A percentile compares a stretch with the other conserved stretches of the same genome.
Conservation (phyloP, 2,888 invertebrate species). For the Halictus quadricinctus region DNA sequence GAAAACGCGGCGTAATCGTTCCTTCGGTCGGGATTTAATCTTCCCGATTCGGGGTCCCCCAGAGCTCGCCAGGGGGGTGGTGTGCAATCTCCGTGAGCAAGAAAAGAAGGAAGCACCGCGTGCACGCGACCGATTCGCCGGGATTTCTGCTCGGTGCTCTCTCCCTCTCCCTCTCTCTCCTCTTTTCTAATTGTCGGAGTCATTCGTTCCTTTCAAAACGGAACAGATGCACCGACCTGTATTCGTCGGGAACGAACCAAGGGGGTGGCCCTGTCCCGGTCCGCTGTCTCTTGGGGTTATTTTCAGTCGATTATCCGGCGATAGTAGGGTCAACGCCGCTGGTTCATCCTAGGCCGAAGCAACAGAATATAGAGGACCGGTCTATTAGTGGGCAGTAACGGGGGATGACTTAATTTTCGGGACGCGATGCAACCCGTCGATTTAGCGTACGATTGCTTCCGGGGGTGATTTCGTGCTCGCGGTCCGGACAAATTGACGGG, state of each 20-base stretch:
- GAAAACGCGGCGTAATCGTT: slow-evolving; percentile 51
- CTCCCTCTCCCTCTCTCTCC: slow-evolving; percentile 44
- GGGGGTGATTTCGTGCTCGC: not conserved
- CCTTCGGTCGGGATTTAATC: slow-evolving; percentile 54
- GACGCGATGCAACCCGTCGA: slow-evolving; percentile 19
- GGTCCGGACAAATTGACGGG: slow-evolving; percentile 5
- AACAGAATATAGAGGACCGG: slow-evolving; percentile 61
- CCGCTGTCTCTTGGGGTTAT: slow-evolving; percentile 80
- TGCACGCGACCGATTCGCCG: slow-evolving; percentile 48
- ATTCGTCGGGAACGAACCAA: slow-evolving; percentile 57
- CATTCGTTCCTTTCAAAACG: slow-evolving; percentile 75
- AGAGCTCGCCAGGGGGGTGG: not conserved
- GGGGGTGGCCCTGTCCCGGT: slow-evolving; percentile 47
- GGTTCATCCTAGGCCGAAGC: slow-evolving; percentile 56
- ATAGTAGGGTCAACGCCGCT: slow-evolving; percentile 72
- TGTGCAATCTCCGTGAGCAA: slow-evolving; percentile 64
- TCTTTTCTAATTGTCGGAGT: slow-evolving; percentile 74
- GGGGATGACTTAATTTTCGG: slow-evolving; percentile 45
- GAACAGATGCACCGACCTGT: slow-evolving; percentile 76
- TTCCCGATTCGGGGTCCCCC: slow-evolving; percentile 36
- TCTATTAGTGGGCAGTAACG: slow-evolving; percentile 42
- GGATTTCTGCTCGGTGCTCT: slow-evolving; percentile 55
- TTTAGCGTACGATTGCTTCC: slow-evolving; percentile 8
- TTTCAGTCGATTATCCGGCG: slow-evolving; percentile 81
- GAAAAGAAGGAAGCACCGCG: slow-evolving; percentile 64